phyloP scores from a whole-genome alignment of 2,888 invertebrate species.

The Epinotia bilunana region DNA sequence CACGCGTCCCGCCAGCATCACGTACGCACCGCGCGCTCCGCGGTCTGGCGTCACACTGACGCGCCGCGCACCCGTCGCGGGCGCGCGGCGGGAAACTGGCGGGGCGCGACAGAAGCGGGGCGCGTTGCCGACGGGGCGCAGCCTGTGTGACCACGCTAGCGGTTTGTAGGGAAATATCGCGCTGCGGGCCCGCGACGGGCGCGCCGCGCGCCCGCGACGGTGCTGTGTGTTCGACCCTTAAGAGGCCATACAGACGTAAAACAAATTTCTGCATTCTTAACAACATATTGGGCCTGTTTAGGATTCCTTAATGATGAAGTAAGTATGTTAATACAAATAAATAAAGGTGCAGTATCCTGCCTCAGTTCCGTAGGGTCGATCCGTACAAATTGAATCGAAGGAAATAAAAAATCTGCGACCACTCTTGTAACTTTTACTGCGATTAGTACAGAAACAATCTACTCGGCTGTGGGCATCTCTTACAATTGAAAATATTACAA shows the following conservation, averaged over 20 bases:
- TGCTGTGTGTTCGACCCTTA: too few species aligned
- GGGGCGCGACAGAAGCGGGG: too few species aligned
- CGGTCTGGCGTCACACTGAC: too few species aligned
- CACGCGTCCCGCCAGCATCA: too few species aligned
- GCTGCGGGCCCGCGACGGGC: too few species aligned
- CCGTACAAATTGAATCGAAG: not conserved
- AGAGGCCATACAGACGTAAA: not conserved
- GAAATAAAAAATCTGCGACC: not conserved
- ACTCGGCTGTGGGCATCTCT: slow-evolving; percentile 14
- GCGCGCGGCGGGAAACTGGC: too few species aligned
- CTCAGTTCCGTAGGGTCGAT: not conserved
- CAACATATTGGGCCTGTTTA: slow-evolving; percentile 19
- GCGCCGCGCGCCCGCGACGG: too few species aligned
- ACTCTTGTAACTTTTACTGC: not conserved
- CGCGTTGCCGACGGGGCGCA: too few species aligned
- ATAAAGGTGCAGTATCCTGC: not conserved
- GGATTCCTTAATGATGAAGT: slow-evolving; percentile 3
- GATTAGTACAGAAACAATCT: slow-evolving; percentile 18
- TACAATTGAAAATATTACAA: slow-evolving; percentile 19
- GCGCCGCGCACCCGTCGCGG: too few species aligned
- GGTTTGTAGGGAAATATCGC: too few species aligned
- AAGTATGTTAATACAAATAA: not conserved
- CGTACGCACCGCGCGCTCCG: too few species aligned
- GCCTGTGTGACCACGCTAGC: too few species aligned
- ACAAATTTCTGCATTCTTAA: slow-evolving; percentile 7